Evolutionary conservation across 53 echinoderm and acorn worm species (phyloP), one percentile per base, ranked within the genome.

Genomic region (Echinarachnius parma): DNA sequence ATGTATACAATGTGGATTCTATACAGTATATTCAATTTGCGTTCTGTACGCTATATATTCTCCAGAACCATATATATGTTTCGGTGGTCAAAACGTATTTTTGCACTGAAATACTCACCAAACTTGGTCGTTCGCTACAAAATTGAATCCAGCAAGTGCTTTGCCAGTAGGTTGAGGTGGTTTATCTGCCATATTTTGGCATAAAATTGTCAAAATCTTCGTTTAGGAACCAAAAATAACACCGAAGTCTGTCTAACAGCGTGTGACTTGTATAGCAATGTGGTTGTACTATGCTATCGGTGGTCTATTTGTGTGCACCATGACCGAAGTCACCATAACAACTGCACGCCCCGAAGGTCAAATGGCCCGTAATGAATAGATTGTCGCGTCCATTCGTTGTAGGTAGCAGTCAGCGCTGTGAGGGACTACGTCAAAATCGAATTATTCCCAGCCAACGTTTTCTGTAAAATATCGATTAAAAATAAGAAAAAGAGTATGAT

Each of bases 111-210:
- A 53, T 61, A 89, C 94, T 86, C 75, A 95, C 96, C 96, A 95
- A 81, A 95, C 84, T 85, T 95, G 89, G 49, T 90, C 96, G 37
- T 84, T 84, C 21, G 90, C 96, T 21, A 95, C 96, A 71, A 87
- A 95, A 58, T 95, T 95, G 33, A 84, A 64, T 16, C 87, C 84
- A 50, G 87, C 86, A 9, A 86, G 53, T 9, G 93, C 84, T 54
- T 95, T 87, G 10, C 82, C 90, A 31, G 56, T 7, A 28, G 67
- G 47, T 58, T 65, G 66, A 20, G 75, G 21, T 31, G 80, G 31
- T 66, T 79, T 86, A 18, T 80, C 81, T 14, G 81, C 75, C 81
- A 81, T 81, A 61, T 81, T 81, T 3, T 3, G 9, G 20, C n/a
- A 24, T 10, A 25, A 74, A 46, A 26, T 4, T 30, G 5, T 4